phyloP scores from a whole-genome alignment of 2,113 vertebrate genomes.

The Tinamus guttatus region DNA sequence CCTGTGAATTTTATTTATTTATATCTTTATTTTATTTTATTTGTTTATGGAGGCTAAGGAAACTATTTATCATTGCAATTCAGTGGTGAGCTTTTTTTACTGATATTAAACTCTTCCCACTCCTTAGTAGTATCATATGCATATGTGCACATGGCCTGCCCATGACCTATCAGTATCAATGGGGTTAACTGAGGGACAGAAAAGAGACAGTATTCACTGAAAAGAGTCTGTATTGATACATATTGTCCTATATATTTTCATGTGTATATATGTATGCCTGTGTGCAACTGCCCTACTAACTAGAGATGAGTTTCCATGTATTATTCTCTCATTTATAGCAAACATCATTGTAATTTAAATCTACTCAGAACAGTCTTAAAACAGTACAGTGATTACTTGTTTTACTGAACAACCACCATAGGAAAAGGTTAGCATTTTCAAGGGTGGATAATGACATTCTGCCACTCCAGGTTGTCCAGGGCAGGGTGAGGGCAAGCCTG shows the following conservation, averaged over 20 bases:
- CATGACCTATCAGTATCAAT: neutral
- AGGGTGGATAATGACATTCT: neutral
- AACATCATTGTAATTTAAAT: neutral
- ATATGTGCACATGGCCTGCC: too few species aligned
- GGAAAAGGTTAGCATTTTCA: neutral
- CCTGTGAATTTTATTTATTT: neutral
- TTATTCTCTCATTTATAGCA: neutral
- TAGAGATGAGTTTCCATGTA: neutral
- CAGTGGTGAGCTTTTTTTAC: neutral
- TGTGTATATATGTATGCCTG: neutral
- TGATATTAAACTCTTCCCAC: neutral
- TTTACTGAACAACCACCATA: neutral
- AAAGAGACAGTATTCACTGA: neutral
- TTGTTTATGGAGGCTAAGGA: neutral
- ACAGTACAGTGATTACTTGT: neutral
- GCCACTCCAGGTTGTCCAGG: rapidly evolving
- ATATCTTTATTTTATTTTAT: too few species aligned
- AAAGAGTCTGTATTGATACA: neutral
- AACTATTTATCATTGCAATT: neutral
- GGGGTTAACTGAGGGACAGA: neutral
- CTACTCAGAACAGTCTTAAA: neutral
- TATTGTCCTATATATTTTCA: neutral
- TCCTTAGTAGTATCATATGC: neutral
- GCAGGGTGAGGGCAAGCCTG: neutral
- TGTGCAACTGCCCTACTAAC: neutral